A percentile compares a stretch with the other conserved stretches of the same genome.
phyloP scores from a whole-genome alignment of 2,888 invertebrate genomes.

The Trachelus tabidus region DNA sequence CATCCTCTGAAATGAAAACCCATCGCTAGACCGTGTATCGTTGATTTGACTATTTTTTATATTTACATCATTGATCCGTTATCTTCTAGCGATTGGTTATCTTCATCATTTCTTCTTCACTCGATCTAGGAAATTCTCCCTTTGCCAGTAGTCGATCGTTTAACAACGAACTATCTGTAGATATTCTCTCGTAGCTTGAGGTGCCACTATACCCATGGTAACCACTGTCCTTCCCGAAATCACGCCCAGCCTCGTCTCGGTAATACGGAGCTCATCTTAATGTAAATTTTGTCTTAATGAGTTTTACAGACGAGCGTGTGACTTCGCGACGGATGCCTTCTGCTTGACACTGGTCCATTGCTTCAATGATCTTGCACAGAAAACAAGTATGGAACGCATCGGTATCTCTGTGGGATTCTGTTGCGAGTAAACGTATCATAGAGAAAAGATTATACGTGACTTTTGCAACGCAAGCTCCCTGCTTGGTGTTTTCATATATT shows the following conservation, averaged over 20 bases:
- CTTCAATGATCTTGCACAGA: conserved; percentile 33
- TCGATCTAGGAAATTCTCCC: conserved; percentile 15
- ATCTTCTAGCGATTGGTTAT: not conserved
- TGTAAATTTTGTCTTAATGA: conserved; percentile 25
- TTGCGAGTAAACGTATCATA: not conserved
- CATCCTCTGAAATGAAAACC: not conserved
- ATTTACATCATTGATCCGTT: conserved; percentile 8
- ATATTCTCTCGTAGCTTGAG: conserved; percentile 50
- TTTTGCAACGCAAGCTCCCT: not conserved
- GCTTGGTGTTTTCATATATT: not conserved
- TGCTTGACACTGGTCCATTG: conserved; percentile 31
- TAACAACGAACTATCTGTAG: conserved; percentile 17
- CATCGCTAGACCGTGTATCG: not conserved
- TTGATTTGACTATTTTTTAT: conserved; percentile 12
- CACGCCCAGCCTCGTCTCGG: conserved; percentile 40
- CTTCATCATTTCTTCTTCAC: conserved; percentile 11
- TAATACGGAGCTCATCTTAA: conserved; percentile 14
- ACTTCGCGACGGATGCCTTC: conserved; percentile 40
- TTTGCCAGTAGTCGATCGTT: conserved; percentile 7
- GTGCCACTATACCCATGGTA: conserved; percentile 64
- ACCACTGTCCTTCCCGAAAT: conserved; percentile 52
- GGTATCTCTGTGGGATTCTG: not conserved
- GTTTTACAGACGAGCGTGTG: conserved; percentile 42
- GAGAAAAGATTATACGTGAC: not conserved
- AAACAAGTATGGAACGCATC: conserved; percentile 3